Percentiles rank a stretch among this genome's conserved stretches.
Evolutionary conservation across 37 sponge, comb jelly and placozoan species (phyloP).

Genomic region (Haliclona indistincta): DNA sequence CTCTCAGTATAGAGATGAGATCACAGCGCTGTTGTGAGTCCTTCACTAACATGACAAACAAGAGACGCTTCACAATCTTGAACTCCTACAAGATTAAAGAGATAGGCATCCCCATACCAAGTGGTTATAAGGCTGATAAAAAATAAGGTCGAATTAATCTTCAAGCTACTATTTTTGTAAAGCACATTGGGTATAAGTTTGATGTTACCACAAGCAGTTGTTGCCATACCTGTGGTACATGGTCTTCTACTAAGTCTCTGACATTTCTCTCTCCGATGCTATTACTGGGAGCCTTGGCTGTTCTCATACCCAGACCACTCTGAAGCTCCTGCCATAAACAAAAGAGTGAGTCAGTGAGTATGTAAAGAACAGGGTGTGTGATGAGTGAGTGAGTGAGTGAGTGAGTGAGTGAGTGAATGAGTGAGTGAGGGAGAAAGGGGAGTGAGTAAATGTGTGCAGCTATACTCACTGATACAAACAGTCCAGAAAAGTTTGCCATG

Average conservation of each 20-base stretch:
- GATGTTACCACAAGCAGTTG: too few species aligned
- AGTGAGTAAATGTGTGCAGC: neutral
- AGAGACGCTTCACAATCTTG: conserved; percentile 42
- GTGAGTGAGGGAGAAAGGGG: neutral
- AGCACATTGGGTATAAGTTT: too few species aligned
- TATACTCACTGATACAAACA: conserved; percentile 68
- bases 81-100: conserved; percentile 56
- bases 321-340: conserved; percentile 21
- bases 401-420: neutral
- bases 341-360: neutral
- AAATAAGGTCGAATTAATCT: neutral
- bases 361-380: neutral
- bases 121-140: neutral
- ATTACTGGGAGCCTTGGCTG: conserved; percentile 37
- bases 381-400: too few species aligned
- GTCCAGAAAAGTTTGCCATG: conserved; percentile 66
- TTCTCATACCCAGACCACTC: conserved; percentile 31
- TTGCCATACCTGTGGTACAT: conserved; percentile 54
- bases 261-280: conserved; percentile 34
- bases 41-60: conserved; percentile 69
- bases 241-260: conserved; percentile 26
- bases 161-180: neutral
- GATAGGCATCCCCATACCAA: conserved; percentile 1
- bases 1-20: conserved; percentile 67
- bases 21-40: conserved; percentile 68